Conservation (phyloP, 2,797 vertebrate species). For the Myotis pilosus region DNA sequence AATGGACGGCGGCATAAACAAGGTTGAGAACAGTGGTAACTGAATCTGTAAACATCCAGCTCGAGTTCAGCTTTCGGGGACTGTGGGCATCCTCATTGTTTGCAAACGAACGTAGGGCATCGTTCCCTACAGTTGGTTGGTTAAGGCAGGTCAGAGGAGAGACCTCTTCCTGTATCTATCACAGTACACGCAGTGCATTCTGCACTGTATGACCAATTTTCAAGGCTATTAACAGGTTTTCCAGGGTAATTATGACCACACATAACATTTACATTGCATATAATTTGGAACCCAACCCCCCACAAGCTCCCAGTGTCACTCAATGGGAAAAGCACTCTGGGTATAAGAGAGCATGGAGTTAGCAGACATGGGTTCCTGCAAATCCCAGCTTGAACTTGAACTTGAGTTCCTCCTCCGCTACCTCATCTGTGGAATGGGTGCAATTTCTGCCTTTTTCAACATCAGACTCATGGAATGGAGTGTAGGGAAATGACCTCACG, state of each 20-base stretch:
- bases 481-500: neutral
- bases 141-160: neutral
- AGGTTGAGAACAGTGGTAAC: neutral
- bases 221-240: neutral
- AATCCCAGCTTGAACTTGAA: neutral
- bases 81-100: neutral
- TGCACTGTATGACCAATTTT: neutral
- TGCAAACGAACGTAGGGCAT: neutral
- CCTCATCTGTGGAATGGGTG: neutral
- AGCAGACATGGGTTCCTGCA: neutral
- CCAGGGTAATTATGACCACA: neutral
- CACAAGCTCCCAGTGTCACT: neutral
- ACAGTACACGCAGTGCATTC: neutral
- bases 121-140: neutral
- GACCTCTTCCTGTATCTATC: neutral
- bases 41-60: neutral
- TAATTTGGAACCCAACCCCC: neutral
- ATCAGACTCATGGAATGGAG: neutral
- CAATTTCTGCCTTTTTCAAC: neutral
- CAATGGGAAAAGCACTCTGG: neutral
- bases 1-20: conserved; percentile 23
- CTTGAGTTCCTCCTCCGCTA: neutral
- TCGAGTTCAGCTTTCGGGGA: neutral
- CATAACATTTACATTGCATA: neutral
- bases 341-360: neutral